Percentiles rank a stretch among this genome's conserved stretches.
Conservation (phyloP, 2,797 vertebrate genomes). For the Gadopsis marmoratus region DNA sequence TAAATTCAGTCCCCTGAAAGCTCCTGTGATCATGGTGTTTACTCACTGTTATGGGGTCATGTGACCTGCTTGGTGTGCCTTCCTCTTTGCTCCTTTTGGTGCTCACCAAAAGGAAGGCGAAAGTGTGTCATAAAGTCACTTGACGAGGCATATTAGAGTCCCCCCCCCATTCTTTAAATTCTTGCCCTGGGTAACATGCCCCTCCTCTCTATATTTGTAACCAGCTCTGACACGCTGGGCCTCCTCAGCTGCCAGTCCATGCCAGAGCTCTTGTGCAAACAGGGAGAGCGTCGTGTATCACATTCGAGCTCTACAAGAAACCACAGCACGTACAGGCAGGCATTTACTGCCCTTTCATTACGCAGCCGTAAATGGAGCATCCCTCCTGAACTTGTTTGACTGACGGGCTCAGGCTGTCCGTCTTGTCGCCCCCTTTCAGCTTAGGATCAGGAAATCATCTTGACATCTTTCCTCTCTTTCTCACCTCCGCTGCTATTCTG, state of each 20-base stretch:
- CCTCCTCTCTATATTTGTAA: slow-evolving; percentile 45
- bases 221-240: slow-evolving; percentile 24
- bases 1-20: slow-evolving; percentile 26
- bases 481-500: background rate
- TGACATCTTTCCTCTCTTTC: background rate
- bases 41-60: slow-evolving; percentile 50
- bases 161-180: background rate
- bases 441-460: slow-evolving; percentile 12
- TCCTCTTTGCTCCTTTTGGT: background rate
- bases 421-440: background rate
- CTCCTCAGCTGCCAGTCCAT: slow-evolving; percentile 52
- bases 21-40: slow-evolving; percentile 62
- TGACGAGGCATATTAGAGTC: background rate
- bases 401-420: slow-evolving; percentile 8
- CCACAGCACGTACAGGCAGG: slow-evolving; percentile 28
- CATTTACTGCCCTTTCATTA: slow-evolving; percentile 71
- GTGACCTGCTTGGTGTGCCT: slow-evolving; percentile 17
- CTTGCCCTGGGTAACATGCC: background rate
- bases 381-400: slow-evolving; percentile 20
- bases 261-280: slow-evolving; percentile 64
- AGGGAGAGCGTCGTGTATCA: slow-evolving; percentile 54
- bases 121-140: slow-evolving; percentile 12
- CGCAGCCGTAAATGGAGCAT: slow-evolving; percentile 57
- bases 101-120: background rate
- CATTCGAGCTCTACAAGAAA: slow-evolving; percentile 37